Percentiles rank a stretch among this genome's conserved stretches.
phyloP scores from a whole-genome alignment of 37 sponge, comb jelly and placozoan genomes.

The Geodia barretti region DNA sequence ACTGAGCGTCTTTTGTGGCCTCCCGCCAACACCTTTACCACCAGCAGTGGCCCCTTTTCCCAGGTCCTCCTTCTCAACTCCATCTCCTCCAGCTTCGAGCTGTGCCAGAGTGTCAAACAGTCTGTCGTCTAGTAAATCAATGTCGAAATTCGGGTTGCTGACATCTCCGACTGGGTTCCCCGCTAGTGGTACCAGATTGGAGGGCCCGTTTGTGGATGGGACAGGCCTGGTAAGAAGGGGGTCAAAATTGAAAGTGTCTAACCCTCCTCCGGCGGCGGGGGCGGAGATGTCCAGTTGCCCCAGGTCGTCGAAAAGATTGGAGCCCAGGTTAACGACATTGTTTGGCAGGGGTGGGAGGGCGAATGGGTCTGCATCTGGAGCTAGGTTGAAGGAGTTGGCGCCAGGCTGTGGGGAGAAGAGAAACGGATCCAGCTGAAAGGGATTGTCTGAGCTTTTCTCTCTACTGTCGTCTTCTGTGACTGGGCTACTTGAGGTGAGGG shows the following conservation, averaged over 20 bases:
- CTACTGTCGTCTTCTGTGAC: too few relatives aligned
- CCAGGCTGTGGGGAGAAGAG: background rate
- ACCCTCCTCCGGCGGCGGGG: background rate
- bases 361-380: background rate
- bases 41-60: background rate
- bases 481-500: too few relatives aligned
- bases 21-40: background rate
- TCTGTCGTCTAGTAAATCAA: slow-evolving; percentile 26
- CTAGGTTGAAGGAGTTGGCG: background rate
- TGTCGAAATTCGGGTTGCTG: slow-evolving; percentile 16
- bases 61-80: background rate
- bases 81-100: background rate
- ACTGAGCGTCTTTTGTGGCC: slow-evolving; percentile 8
- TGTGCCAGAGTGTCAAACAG: slow-evolving; percentile 24
- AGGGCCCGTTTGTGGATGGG: background rate
- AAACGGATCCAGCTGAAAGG: background rate
- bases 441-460: background rate
- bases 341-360: background rate
- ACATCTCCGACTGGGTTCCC: background rate
- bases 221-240: background rate
- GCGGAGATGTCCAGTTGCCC: background rate
- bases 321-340: background rate
- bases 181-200: background rate
- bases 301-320: background rate
- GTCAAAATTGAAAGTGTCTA: background rate